Evolutionary conservation across 2,113 vertebrate species (phyloP).

Genomic region (Tautogolabrus adspersus): DNA sequence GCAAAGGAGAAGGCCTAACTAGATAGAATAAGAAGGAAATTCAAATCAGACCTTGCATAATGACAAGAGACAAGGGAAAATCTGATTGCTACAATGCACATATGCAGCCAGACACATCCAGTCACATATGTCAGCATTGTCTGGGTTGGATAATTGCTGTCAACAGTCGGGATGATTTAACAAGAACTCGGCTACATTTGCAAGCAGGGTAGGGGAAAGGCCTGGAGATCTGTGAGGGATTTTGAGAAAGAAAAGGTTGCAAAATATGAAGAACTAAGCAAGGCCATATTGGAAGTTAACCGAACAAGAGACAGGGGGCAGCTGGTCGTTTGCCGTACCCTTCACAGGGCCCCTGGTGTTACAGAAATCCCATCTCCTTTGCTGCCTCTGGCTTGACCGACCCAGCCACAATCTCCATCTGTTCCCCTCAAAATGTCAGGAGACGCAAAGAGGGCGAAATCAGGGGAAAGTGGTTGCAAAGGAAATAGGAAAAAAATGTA

Average conservation of each 20-base stretch:
- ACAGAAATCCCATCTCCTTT: conserved; percentile 71
- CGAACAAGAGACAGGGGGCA: conserved; percentile 54
- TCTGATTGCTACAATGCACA: conserved; percentile 40
- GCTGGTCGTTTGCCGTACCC: conserved; percentile 62
- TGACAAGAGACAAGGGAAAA: conserved; percentile 44
- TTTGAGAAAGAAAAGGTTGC: conserved; percentile 31
- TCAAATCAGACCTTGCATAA: conserved; percentile 37
- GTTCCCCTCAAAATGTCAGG: conserved; percentile 73
- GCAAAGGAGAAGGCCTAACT: conserved; percentile 53
- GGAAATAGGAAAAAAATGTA: conserved; percentile 21
- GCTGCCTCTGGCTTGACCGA: conserved; percentile 70
- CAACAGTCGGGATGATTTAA: conserved; percentile 36
- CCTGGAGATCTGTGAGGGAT: conserved; percentile 43
- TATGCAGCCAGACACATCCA: conserved; percentile 31
- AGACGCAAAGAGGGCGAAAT: conserved; percentile 59
- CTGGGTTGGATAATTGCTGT: conserved; percentile 58
- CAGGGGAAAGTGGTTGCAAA: conserved; percentile 39
- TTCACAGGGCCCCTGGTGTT: conserved; percentile 64
- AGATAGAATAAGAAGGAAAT: conserved; percentile 36
- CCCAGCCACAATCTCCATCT: conserved; percentile 73
- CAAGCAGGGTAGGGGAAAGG: conserved; percentile 20
- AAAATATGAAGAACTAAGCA: conserved; percentile 32
- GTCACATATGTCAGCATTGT: conserved; percentile 39
- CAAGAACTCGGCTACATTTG: conserved; percentile 34
- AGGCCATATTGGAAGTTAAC: conserved; percentile 32